phyloP scores from a whole-genome alignment of 2,888 invertebrate genomes.

The Eristalis pertinax region DNA sequence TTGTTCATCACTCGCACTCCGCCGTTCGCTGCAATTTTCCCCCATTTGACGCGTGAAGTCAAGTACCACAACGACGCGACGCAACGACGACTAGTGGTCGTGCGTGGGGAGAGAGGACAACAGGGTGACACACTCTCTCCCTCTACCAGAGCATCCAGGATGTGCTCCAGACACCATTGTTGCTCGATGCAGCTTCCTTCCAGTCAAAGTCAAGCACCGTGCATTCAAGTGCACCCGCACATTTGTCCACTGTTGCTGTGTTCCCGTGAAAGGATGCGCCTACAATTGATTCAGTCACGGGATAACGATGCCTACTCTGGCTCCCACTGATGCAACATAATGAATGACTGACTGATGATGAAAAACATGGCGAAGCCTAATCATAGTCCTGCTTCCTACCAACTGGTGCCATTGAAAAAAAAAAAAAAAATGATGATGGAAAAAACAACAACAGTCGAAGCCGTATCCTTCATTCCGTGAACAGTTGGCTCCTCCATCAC shows the following conservation, averaged over 20 bases:
- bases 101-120: constrained; percentile 20
- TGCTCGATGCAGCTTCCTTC: constrained; percentile 55
- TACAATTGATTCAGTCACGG: constrained; percentile 52
- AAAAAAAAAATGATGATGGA: constrained; percentile 10
- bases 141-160: constrained; percentile 33
- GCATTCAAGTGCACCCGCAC: constrained; percentile 34
- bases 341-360: constrained; percentile 11
- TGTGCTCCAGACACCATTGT: constrained; percentile 69
- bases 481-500: constrained; percentile 35
- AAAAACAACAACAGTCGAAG: not conserved
- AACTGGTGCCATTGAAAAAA: constrained; percentile 42
- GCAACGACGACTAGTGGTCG: constrained; percentile 19
- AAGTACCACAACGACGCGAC: constrained; percentile 32
- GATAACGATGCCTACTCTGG: constrained; percentile 49
- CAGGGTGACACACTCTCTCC: no score
- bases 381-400: constrained; percentile 56
- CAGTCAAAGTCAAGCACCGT: constrained; percentile 69
- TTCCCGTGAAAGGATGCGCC: constrained; percentile 47
- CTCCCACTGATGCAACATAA: not conserved
- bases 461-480: not conserved
- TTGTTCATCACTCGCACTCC: not conserved
- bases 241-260: constrained; percentile 65
- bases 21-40: not conserved
- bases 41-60: constrained; percentile 43
- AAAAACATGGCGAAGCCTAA: constrained; percentile 64